Evolutionary conservation across 2,888 invertebrate species (phyloP).

Genomic region (Archaeoteleia sp.): DNA sequence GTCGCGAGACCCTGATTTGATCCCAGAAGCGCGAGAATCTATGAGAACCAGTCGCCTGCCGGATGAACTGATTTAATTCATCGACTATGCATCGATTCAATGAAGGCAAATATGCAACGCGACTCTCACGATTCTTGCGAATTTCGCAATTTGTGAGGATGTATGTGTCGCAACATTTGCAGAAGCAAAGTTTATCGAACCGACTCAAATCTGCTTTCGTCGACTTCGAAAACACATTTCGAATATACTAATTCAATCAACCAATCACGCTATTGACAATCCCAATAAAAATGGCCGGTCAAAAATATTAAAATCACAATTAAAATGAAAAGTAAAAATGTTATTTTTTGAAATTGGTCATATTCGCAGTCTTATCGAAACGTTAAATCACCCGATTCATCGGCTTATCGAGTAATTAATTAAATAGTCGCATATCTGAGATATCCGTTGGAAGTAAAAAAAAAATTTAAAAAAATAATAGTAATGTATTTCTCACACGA

Average conservation of each 20-base stretch:
- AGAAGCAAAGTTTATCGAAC: too few relatives aligned
- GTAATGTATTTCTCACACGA: slow-evolving; percentile 36
- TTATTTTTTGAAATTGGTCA: slow-evolving; percentile 6
- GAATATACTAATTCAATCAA: too few relatives aligned
- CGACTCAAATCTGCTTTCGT: too few relatives aligned
- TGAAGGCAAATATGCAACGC: slow-evolving; percentile 28
- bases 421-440: slow-evolving; percentile 28
- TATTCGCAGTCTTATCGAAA: slow-evolving; percentile 23
- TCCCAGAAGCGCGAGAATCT: slow-evolving; percentile 48
- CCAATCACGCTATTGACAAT: too few relatives aligned
- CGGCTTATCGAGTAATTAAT: slow-evolving; percentile 39
- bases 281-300: too few relatives aligned
- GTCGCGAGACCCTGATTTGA: slow-evolving; percentile 42
- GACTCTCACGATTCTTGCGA: slow-evolving; percentile 39
- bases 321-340: too few relatives aligned
- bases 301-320: too few relatives aligned
- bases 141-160: slow-evolving; percentile 10
- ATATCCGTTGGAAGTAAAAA: not conserved
- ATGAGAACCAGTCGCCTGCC: slow-evolving; percentile 41
- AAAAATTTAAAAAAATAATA: not conserved
- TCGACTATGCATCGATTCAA: slow-evolving; percentile 35
- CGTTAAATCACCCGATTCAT: slow-evolving; percentile 34
- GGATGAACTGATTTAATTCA: slow-evolving; percentile 49
- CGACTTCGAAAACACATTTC: too few relatives aligned
- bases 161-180: too few relatives aligned